Base-by-base conservation (phyloP, 1,140 invertebrate genomes). In the Arctopsyche grandis region DNA sequence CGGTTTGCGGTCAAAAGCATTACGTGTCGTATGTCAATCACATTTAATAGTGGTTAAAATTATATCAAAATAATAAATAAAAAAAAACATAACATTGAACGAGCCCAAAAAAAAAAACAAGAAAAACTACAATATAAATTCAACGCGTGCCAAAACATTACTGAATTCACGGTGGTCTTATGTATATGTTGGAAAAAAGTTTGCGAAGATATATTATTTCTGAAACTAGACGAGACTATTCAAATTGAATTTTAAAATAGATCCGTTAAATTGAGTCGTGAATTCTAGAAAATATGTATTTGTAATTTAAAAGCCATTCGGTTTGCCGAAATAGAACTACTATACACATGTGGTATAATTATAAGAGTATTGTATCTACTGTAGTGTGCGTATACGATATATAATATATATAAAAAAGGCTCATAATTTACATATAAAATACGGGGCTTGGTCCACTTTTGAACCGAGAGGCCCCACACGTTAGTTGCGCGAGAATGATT, bases 121-220 rank as follows among this genome's bases (percentile, higher is more conserved):
- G 63, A 66, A 66, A 66, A 66, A 66, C 63, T 66, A 66, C 63
- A 66, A 66, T 66, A 66, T 66, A 66, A 66, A 66, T 66, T 66
- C 63, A 66, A 66, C 63, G 63, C 63, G 63, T 66, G 63, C 63
- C 63, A 66, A 66, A 66, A 66, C 63, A 66, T 66, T 66, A 66
- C 63, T 12, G 63, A 22, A 66, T 66, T 66, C 63, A 66, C 63
- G 63, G 63, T 66, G 63, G 63, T 66, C 63, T 26, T 52, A 10
- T 26, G n/a, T 7, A 26, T 12, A 66, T 22, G 9, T 26, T 4
- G 14, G 26, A 66, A 66, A 66, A 66, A 66, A 22, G 22, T 26
- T 66, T 24, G 21, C 5, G 24, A 66, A 66, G 24, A 16, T 19
- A 60, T 60, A 52, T 16, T 52, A 52, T 52, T 52, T 52, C 48